phyloP scores from a whole-genome alignment of 2,113 vertebrate genomes.

The Psammodynastes pulverulentus region DNA sequence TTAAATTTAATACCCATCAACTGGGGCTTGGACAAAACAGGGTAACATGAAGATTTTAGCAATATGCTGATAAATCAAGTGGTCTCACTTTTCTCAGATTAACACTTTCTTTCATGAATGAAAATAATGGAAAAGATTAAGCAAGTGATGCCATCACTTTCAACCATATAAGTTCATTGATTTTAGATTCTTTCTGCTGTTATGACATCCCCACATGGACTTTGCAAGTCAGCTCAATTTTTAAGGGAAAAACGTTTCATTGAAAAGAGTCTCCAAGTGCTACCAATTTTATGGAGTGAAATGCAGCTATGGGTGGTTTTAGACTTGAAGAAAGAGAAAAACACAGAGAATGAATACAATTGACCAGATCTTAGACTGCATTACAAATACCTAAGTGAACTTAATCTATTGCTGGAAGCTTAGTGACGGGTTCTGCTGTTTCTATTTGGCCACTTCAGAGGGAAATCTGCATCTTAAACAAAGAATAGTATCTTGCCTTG shows the following conservation, averaged over 20 bases:
- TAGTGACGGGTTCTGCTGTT: slow-evolving; percentile 32
- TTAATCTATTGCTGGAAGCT: slow-evolving; percentile 28
- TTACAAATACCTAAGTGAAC: not conserved
- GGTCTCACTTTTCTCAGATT: not conserved
- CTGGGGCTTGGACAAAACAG: not conserved
- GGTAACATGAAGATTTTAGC: not conserved
- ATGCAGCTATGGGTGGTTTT: not conserved
- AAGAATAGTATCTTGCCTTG: slow-evolving; percentile 56
- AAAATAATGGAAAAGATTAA: not conserved
- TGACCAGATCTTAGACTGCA: slow-evolving; percentile 34
- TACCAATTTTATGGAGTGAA: slow-evolving; percentile 20
- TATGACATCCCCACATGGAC: slow-evolving; percentile 44
- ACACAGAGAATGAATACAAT: not conserved
- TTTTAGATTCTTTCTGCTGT: not conserved
- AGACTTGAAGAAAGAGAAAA: not conserved
- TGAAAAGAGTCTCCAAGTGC: slow-evolving; percentile 70
- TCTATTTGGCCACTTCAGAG: slow-evolving; percentile 28
- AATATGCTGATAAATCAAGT: not conserved
- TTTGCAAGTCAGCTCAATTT: slow-evolving; percentile 14
- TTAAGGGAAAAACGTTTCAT: slow-evolving; percentile 33
- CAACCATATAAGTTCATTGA: not conserved
- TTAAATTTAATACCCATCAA: not conserved
- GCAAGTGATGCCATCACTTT: not conserved
- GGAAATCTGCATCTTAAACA: slow-evolving; percentile 49
- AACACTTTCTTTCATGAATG: not conserved